Evolutionary conservation across 2,797 vertebrate genomes (phyloP), one percentile per base, ranked within the genome.

Genomic region (Lacerta viridis): DNA sequence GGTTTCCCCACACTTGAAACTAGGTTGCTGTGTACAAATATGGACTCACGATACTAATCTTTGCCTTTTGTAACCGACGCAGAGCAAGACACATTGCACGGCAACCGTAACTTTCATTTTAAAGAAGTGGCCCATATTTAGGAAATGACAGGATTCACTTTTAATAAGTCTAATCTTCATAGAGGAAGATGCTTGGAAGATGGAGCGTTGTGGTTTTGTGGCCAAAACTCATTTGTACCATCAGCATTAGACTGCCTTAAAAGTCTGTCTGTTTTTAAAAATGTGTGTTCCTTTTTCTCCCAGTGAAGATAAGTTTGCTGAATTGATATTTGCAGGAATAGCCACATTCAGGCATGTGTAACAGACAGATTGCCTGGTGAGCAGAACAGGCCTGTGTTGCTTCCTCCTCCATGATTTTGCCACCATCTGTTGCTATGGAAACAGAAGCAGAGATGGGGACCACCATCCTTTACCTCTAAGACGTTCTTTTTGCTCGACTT

Each of bases 401-500:
- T 55, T 50, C 20, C 13, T 23, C 29, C 3, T 17, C 9, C 23
- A 55, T 46, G 7, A 80, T 15, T 10, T 75, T 15, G 3, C 46
- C 4, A 71, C 59, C 23, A n/a, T 69, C n/a, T 15, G 43, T 20
- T 76, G 11, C 50, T 74, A 68, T 1, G 6, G 20, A 7, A 23
- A 18, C 20, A 25, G 23, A 23, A 79, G n/a, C n/a, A 66, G 18
- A 41, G n/a, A 61, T 7, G 59, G 23, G 4, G 9, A 41, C 43
- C 25, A 41, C 36, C 25, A 8, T 85, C 1, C 15, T 97, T 95
- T 94, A 99, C 99, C 97, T 99, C 98, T 2, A 99, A 92, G 66
- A 99, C 98, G 0, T 99, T 97, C 94, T 98, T 99, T 96, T 98
- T 99, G 96, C 98, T 99, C 23, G 98, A 99, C 83, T 99, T 99